These are phyloP conservation scores for Drosophila insularis DNA, from an alignment of 1,140 invertebrate genomes.

Conservation along the genomic window DNA sequence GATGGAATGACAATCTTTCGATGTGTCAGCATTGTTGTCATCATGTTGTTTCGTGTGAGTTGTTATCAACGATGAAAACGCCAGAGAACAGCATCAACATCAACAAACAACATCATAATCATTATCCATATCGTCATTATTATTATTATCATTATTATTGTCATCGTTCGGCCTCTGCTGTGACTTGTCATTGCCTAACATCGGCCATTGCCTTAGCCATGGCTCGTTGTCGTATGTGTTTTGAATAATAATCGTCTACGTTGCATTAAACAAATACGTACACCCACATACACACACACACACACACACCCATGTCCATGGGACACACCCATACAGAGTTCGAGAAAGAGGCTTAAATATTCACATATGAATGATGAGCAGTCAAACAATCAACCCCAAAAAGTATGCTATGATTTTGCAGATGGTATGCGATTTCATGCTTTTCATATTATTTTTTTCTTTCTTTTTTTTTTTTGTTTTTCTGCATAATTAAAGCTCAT, in stretches of 20 bases:
- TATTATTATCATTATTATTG: constrained; percentile 13
- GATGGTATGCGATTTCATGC: not conserved
- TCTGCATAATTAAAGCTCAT: constrained; percentile 28
- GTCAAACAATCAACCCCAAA: constrained; percentile 55
- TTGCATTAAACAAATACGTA: constrained; percentile 49
- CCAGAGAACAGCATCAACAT: not conserved
- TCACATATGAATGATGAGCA: constrained; percentile 65
- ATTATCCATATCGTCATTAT: constrained; percentile 15
- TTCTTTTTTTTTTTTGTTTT: not conserved
- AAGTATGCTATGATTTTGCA: constrained; percentile 33
- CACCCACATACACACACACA: constrained; percentile 9
- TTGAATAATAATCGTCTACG: constrained; percentile 68
- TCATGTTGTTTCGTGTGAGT: constrained; percentile 33
- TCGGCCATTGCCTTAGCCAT: constrained; percentile 26
- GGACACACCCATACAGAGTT: not conserved
- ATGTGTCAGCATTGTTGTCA: constrained; percentile 76
- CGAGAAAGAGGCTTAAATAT: constrained; percentile 1
- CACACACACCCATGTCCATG: not conserved
- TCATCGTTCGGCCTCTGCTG: not conserved
- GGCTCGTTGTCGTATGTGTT: constrained; percentile 40
- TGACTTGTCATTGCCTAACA: constrained; percentile 62
- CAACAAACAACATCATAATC: constrained; percentile 20
- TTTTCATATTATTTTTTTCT: not conserved
- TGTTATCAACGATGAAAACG: constrained; percentile 57
- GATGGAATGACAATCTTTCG: constrained; percentile 76